phyloP scores from a whole-genome alignment of 2,113 vertebrate genomes.

The Ageneiosus marmoratus region DNA sequence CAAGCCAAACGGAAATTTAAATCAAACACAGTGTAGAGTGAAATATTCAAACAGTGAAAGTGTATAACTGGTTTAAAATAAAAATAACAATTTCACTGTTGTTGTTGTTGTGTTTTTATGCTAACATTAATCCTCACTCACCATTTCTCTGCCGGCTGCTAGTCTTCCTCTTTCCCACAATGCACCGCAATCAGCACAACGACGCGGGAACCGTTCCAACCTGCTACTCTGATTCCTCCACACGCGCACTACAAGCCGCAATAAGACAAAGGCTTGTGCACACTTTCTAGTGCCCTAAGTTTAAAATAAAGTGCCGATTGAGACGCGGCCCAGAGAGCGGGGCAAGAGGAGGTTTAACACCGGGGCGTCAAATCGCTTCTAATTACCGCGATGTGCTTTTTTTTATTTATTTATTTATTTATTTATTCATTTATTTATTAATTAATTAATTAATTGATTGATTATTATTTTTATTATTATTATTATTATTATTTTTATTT shows the following conservation, averaged over 20 bases:
- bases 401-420: background rate
- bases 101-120: background rate
- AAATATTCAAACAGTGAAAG: background rate
- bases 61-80: background rate
- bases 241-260: background rate
- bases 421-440: no score
- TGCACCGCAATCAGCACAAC: slow-evolving; percentile 64
- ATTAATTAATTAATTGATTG: no score
- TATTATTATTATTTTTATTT: no score
- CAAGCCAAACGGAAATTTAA: no score
- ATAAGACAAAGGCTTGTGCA: no score
- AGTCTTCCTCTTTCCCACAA: slow-evolving; percentile 63
- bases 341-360: background rate
- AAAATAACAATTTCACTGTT: background rate
- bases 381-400: background rate
- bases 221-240: background rate
- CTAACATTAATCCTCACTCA: slow-evolving; percentile 64
- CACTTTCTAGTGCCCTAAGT: background rate
- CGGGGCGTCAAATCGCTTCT: background rate
- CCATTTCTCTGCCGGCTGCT: slow-evolving; percentile 72
- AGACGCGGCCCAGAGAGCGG: background rate
- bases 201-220: background rate
- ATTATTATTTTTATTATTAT: no score
- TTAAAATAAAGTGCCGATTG: background rate
- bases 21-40: background rate